These are phyloP conservation scores for Proterorhinus semilunaris DNA, from an alignment of 2,113 vertebrate species.

Conservation along the genomic window DNA sequence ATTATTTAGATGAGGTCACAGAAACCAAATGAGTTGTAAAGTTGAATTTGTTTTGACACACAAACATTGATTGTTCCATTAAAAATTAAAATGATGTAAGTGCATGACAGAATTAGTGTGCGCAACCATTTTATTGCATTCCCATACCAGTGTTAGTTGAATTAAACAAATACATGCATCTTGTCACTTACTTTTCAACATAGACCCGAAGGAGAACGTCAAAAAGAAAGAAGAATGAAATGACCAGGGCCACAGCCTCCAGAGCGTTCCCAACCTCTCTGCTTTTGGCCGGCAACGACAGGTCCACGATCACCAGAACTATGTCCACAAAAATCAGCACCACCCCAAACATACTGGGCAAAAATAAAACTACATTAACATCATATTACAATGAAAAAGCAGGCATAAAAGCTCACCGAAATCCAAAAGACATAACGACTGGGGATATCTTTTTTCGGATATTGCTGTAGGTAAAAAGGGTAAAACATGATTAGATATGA, in stretches of 20 bases:
- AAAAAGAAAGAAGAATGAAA: conserved; percentile 87
- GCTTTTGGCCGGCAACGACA: conserved; percentile 57
- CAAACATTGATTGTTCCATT: too few relatives aligned
- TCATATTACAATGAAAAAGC: background rate
- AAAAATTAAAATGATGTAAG: too few relatives aligned
- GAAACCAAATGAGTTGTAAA: too few relatives aligned
- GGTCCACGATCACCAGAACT: conserved; percentile 78
- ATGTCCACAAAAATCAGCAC: conserved; percentile 87
- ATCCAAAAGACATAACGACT: conserved; percentile 87
- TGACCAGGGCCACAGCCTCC: conserved; percentile 80
- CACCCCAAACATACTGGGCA: conserved; percentile 84
- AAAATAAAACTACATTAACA: background rate
- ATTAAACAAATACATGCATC: too few relatives aligned
- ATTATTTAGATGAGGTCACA: too few relatives aligned
- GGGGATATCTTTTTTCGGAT: conserved; percentile 75
- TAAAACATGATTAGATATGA: background rate
- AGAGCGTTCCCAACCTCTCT: conserved; percentile 55
- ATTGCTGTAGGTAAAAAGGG: conserved; percentile 51
- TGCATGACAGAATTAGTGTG: too few relatives aligned
- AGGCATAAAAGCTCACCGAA: conserved; percentile 79
- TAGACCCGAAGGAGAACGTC: conserved; percentile 87
- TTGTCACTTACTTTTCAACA: conserved; percentile 85
- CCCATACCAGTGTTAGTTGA: too few relatives aligned
- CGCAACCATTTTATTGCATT: too few relatives aligned
- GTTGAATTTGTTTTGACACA: too few relatives aligned